Percentiles rank a stretch among this genome's conserved stretches.
phyloP scores from a whole-genome alignment of 2,888 invertebrate species.

The Cyaniris semiargus region DNA sequence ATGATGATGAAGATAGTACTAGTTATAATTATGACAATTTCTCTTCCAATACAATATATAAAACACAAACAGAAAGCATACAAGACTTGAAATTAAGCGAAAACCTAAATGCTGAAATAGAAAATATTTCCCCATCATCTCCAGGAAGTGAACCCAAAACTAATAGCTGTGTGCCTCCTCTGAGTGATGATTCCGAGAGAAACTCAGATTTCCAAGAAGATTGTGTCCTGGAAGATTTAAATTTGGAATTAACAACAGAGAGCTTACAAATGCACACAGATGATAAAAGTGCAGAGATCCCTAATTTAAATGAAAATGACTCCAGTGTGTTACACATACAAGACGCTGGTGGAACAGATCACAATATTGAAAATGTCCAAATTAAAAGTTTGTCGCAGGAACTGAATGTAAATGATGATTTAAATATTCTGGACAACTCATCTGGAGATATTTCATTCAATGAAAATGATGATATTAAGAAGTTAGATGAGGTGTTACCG shows the following conservation, averaged over 20 bases:
- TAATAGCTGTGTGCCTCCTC: conserved; percentile 35
- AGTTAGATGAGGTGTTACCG: background rate
- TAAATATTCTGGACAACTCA: background rate
- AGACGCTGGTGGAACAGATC: conserved; percentile 40
- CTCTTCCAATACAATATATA: conserved; percentile 56
- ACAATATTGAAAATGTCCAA: conserved; percentile 21
- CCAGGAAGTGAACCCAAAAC: conserved; percentile 32
- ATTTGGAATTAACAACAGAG: conserved; percentile 42
- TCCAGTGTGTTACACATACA: conserved; percentile 39
- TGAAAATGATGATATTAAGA: conserved; percentile 18
- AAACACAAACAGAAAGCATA: conserved; percentile 43
- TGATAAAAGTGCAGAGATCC: conserved; percentile 37
- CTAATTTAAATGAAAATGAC: conserved; percentile 37
- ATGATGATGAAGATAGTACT: conserved; percentile 61
- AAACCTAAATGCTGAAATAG: conserved; percentile 36
- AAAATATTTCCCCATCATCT: conserved; percentile 32
- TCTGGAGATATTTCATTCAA: conserved; percentile 18
- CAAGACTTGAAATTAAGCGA: conserved; percentile 40
- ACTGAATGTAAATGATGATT: conserved; percentile 8
- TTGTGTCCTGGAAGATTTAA: conserved; percentile 44
- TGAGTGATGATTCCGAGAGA: conserved; percentile 34
- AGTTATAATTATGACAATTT: conserved; percentile 64
- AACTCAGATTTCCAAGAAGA: conserved; percentile 41
- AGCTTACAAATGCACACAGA: conserved; percentile 38
- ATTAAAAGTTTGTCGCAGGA: conserved; percentile 2